These are phyloP conservation scores for Hydrozoanthus tunicans DNA, from an alignment of 64 coral and sea anemone species.

Conservation along the genomic window DNA sequence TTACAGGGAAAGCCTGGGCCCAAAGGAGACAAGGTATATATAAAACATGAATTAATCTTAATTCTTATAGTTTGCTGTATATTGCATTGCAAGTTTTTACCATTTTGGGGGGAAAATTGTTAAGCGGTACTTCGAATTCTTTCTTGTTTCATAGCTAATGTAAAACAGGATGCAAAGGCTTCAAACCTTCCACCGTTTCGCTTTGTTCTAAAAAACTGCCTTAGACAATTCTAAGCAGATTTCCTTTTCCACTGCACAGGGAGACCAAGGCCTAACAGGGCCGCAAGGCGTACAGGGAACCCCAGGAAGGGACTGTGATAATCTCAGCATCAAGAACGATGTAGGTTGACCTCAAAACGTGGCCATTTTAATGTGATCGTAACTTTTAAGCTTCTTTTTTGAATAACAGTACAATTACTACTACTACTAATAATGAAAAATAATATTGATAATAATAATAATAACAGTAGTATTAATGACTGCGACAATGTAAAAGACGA, in stretches of 20 bases:
- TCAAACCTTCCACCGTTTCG: background rate
- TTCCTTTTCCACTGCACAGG: slow-evolving; percentile 3
- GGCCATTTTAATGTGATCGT: no score
- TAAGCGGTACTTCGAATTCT: no score
- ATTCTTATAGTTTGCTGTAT: no score
- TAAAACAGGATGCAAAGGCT: background rate
- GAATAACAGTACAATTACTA: no score
- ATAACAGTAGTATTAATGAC: no score
- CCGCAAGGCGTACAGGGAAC: slow-evolving; percentile 35
- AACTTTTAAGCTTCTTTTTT: no score
- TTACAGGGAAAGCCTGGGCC: slow-evolving; percentile 41
- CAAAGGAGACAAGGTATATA: slow-evolving; percentile 46
- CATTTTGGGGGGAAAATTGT: no score
- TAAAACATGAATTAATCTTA: background rate
- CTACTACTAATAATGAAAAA: no score
- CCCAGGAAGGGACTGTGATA: slow-evolving; percentile 23
- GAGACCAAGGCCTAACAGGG: slow-evolving; percentile 26
- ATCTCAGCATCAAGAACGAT: slow-evolving; percentile 26
- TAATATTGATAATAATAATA: no score
- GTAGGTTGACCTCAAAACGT: background rate
- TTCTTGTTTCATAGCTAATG: no score
- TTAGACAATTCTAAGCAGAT: background rate
- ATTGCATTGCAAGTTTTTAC: no score
- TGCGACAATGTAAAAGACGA: no score
- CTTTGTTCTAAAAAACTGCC: background rate